Conservation (phyloP, 2,888 invertebrate species). For the Parthenolecanium corni region DNA sequence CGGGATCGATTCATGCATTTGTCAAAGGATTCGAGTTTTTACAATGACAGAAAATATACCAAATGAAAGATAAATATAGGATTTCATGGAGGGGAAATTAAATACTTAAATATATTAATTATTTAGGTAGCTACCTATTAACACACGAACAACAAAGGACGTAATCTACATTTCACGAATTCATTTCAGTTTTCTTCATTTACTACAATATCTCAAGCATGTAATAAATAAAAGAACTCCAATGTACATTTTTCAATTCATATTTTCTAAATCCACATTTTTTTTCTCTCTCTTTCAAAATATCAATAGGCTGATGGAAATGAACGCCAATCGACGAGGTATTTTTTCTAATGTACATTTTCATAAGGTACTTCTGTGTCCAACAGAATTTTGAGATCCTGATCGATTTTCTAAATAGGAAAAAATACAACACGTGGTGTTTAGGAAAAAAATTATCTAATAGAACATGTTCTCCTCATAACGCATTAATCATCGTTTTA, state of each 20-base stretch:
- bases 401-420: constrained; percentile 5
- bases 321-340: neutral
- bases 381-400: constrained; percentile 4
- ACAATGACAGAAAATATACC: too few species aligned
- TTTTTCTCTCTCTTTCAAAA: neutral
- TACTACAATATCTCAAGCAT: too few species aligned
- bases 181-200: too few species aligned
- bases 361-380: neutral
- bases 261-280: neutral
- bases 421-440: neutral
- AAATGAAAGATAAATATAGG: too few species aligned
- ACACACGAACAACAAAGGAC: neutral
- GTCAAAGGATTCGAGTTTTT: too few species aligned
- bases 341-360: too few species aligned
- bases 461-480: neutral
- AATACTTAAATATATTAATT: too few species aligned
- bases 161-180: too few species aligned
- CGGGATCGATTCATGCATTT: too few species aligned
- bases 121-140: neutral
- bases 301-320: neutral
- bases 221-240: neutral
- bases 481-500: constrained; percentile 9
- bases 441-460: neutral
- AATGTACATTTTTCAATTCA: neutral
- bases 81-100: too few species aligned